A percentile compares a stretch with the other conserved stretches of the same genome.
These are phyloP conservation scores for Drosophila nigricruria DNA, from an alignment of 2,888 invertebrate genomes.

Conservation along the genomic window DNA sequence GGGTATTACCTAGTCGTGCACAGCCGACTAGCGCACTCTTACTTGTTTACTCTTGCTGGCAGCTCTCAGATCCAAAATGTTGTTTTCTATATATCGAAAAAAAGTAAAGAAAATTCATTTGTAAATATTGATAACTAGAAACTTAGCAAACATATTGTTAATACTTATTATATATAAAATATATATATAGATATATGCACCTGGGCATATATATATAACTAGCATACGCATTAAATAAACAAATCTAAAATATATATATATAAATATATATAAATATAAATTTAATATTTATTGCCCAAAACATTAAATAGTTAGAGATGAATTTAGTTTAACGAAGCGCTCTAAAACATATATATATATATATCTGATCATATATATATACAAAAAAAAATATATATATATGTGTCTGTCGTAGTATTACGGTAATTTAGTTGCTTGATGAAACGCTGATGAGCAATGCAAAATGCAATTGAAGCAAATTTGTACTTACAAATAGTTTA, in stretches of 20 bases:
- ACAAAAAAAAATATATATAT: conserved; percentile 36
- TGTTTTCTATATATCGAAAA: conserved; percentile 58
- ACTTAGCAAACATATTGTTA: conserved; percentile 72
- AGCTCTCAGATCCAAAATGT: conserved; percentile 51
- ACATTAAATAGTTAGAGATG: conserved; percentile 75
- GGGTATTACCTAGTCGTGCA: conserved; percentile 3
- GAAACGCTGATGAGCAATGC: conserved; percentile 66
- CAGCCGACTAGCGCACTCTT: conserved; percentile 1
- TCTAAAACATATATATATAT: conserved; percentile 50
- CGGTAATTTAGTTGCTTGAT: conserved; percentile 61
- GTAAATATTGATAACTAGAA: conserved; percentile 73
- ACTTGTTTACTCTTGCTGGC: conserved; percentile 3
- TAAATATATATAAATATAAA: conserved; percentile 53
- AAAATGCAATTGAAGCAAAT: conserved; percentile 69
- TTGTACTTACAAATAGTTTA: conserved; percentile 81
- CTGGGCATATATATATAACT: conserved; percentile 40
- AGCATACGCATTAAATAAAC: conserved; percentile 57
- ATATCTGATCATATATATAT: conserved; percentile 25
- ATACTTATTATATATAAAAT: conserved; percentile 60
- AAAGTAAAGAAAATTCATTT: conserved; percentile 57
- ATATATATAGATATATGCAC: conserved; percentile 31
- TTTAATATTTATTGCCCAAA: conserved; percentile 78
- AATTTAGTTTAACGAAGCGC: conserved; percentile 76
- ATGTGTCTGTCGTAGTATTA: conserved; percentile 64
- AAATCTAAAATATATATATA: conserved; percentile 46